Base-by-base conservation (phyloP, 1,140 invertebrate genomes). In the Tetramorium simillimum region DNA sequence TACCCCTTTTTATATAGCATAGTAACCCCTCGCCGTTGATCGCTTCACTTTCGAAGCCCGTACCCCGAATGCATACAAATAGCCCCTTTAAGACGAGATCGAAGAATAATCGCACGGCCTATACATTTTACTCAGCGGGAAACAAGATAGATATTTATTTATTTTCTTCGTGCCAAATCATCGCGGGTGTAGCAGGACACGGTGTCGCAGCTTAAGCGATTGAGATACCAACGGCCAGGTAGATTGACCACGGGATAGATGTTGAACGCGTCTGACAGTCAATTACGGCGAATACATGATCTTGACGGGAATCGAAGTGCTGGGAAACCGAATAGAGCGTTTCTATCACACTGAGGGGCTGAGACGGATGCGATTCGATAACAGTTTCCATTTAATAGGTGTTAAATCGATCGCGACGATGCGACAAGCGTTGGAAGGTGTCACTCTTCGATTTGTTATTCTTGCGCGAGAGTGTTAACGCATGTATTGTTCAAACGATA, bases 121-220 rank as follows among this genome's bases (percentile, higher is more conserved):
- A 84, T 33, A 72, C 7, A 69, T 16, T 72, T 82, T 18, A 82
- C 69, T 60, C 56, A 69, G 69, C 28, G 80, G 28, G 43, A 65
- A 65, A 81, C 51, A 28, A 70, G 18, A 72, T 73, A 84, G 53
- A 84, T 60, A 58, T 14, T 70, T 70, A 82, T 75, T 84, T 84
- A 84, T 60, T 84, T 84, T 84, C 69, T 84, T 84, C 28, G 80
- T 84, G 80, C 80, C 80, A 84, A 84, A 80, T 51, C 28, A 16
- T 51, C 28, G 60, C 24, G 63, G 37, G 6, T 33, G 28, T 10
- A 56, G 37, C 51, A n/a, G 16, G n/a, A 46, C n/a, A 40, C 40
- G 40, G 3, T 56, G 53, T 81, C 65, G n/a, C 40, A 33, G 73
- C 24, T 33, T 49, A 21, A 33, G 16, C 28, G 28, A 43, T 24